These are phyloP conservation scores for Siniperca knerii DNA, from an alignment of 2,113 vertebrate genomes.

Conservation along the genomic window DNA sequence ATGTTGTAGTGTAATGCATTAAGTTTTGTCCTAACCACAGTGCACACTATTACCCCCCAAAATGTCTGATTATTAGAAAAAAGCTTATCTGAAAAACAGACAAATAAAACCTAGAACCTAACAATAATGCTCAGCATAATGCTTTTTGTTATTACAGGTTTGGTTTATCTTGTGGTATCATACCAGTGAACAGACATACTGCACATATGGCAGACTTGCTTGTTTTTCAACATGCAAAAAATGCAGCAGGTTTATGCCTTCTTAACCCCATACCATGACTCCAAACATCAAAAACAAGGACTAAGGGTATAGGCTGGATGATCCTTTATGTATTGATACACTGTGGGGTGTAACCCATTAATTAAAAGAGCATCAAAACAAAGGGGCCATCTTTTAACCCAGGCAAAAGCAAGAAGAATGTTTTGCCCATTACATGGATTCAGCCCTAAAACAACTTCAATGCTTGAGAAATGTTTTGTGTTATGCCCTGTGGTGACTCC, in stretches of 20 bases:
- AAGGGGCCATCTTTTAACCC: constrained; percentile 20
- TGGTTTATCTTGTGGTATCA: constrained; percentile 1
- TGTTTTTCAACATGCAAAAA: background rate
- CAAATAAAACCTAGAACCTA: background rate
- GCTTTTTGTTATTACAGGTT: background rate
- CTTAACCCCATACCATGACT: constrained; percentile 1
- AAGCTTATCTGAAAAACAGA: background rate
- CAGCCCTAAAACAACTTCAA: constrained; percentile 36
- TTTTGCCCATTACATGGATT: constrained; percentile 39
- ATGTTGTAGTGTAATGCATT: background rate
- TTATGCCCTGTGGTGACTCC: constrained; percentile 42
- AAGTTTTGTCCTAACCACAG: background rate
- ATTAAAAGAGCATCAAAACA: constrained; percentile 61
- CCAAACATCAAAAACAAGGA: constrained; percentile 32
- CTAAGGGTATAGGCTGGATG: constrained; percentile 25
- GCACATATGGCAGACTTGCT: background rate
- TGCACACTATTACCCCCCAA: background rate
- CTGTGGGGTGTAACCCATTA: constrained; percentile 52
- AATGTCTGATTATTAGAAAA: no score
- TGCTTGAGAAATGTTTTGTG: constrained; percentile 61
- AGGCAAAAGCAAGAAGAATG: constrained; percentile 30
- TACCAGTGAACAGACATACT: background rate
- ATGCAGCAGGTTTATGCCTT: background rate
- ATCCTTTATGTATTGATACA: constrained; percentile 40
- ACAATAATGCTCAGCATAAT: background rate